Evolutionary conservation across 1,140 invertebrate species (phyloP).

Genomic region (Drosophila willistoni): DNA sequence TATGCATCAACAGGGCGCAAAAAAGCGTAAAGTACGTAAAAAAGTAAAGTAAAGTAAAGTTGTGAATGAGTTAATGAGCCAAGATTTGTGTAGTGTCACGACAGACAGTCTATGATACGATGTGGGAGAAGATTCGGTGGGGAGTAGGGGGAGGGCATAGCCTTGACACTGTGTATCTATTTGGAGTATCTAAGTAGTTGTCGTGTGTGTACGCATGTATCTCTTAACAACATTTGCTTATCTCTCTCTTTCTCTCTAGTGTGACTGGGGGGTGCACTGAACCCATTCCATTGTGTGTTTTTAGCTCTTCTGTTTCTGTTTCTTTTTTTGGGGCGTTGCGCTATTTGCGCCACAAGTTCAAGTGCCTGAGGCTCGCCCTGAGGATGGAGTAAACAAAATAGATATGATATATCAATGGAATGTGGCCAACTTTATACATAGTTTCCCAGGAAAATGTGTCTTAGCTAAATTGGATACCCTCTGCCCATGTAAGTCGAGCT

Average conservation of each 20-base stretch:
- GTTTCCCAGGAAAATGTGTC: no score
- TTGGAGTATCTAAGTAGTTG: conserved; percentile 15
- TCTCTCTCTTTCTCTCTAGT: conserved; percentile 57
- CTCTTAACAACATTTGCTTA: conserved; percentile 66
- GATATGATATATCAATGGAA: not conserved
- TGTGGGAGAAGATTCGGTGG: not conserved
- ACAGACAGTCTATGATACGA: conserved; percentile 1
- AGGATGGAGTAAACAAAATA: not conserved
- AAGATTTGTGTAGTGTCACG: conserved; percentile 69
- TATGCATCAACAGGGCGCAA: conserved; percentile 41
- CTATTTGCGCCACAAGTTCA: conserved; percentile 48
- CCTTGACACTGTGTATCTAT: conserved; percentile 39
- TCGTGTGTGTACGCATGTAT: not conserved
- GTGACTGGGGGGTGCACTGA: conserved; percentile 57
- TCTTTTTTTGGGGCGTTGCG: conserved; percentile 60
- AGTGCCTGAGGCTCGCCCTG: conserved; percentile 17
- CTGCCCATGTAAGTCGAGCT: no score
- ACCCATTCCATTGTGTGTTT: conserved; percentile 41
- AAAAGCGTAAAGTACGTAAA: conserved; percentile 6
- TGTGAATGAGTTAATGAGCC: conserved; percentile 57
- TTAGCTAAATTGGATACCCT: no score
- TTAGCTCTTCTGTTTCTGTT: conserved; percentile 6
- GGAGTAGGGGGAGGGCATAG: conserved; percentile 2
- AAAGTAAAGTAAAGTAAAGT: conserved; percentile 25
- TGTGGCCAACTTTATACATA: no score